Evolutionary conservation across 2,888 invertebrate species (phyloP).

Genomic region (Stenodema calcarata): DNA sequence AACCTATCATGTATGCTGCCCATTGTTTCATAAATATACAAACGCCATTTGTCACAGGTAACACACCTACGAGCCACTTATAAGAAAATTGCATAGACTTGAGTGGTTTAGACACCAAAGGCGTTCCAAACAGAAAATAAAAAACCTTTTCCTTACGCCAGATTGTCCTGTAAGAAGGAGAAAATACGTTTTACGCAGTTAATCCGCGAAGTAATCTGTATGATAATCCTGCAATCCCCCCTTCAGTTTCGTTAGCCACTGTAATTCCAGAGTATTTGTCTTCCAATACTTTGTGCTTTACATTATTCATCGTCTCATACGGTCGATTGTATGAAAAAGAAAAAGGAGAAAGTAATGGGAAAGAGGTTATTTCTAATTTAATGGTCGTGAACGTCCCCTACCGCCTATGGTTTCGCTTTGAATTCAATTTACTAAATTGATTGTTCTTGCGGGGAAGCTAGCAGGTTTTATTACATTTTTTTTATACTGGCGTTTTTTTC

Average conservation of each 20-base stretch:
- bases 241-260: neutral
- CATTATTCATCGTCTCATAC: constrained; percentile 39
- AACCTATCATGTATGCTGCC: too few species aligned
- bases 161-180: neutral
- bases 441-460: neutral
- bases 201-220: constrained; percentile 43
- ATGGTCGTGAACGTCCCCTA: neutral
- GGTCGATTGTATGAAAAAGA: neutral
- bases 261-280: constrained; percentile 29
- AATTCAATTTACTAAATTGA: constrained; percentile 16
- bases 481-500: too few species aligned
- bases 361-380: neutral
- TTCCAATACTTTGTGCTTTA: neutral
- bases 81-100: too few species aligned
- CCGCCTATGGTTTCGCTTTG: too few species aligned
- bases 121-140: too few species aligned
- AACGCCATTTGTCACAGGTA: too few species aligned
- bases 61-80: too few species aligned
- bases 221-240: constrained; percentile 6
- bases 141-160: neutral
- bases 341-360: neutral
- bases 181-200: constrained; percentile 38
- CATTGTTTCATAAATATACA: too few species aligned
- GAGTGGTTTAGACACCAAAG: too few species aligned
- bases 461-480: too few species aligned